Evolutionary conservation across 2,797 vertebrate species (phyloP).

Genomic region (Sorex maritimensis): DNA sequence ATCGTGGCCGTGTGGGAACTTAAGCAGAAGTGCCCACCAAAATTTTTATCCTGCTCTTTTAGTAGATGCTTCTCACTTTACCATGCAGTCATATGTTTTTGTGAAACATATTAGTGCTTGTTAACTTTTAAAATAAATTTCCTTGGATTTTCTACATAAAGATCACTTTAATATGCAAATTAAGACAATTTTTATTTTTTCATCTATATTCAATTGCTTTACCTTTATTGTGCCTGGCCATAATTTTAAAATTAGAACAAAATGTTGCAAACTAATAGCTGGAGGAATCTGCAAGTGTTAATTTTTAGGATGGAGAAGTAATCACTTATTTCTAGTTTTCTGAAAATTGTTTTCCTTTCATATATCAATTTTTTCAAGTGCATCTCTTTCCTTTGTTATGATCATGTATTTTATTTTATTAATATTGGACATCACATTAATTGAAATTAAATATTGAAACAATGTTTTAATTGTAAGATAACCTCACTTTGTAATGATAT

Average conservation of each 20-base stretch:
- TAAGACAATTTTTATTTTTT: neutral
- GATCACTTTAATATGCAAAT: neutral
- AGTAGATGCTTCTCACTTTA: too few relatives aligned
- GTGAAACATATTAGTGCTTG: neutral
- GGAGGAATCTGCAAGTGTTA: neutral
- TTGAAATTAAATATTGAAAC: conserved; percentile 18
- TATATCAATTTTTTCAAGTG: neutral
- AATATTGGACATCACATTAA: neutral
- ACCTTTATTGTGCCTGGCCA: neutral
- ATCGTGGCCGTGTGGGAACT: too few relatives aligned
- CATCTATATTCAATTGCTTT: too few relatives aligned
- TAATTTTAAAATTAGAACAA: neutral
- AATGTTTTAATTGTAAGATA: neutral
- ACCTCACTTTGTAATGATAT: neutral
- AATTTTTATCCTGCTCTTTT: too few relatives aligned
- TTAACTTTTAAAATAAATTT: neutral
- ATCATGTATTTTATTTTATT: conserved; percentile 2
- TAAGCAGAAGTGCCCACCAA: too few relatives aligned
- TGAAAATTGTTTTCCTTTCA: conserved; percentile 16
- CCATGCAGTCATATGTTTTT: too few relatives aligned
- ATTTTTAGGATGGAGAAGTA: neutral
- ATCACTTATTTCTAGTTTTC: neutral
- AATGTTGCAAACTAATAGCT: neutral
- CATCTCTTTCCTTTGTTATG: neutral
- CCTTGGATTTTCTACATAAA: neutral